A percentile compares a stretch with the other conserved stretches of the same genome.
These are phyloP conservation scores for Andrena minutula DNA, from an alignment of 2,888 invertebrate genomes.

Conservation along the genomic window DNA sequence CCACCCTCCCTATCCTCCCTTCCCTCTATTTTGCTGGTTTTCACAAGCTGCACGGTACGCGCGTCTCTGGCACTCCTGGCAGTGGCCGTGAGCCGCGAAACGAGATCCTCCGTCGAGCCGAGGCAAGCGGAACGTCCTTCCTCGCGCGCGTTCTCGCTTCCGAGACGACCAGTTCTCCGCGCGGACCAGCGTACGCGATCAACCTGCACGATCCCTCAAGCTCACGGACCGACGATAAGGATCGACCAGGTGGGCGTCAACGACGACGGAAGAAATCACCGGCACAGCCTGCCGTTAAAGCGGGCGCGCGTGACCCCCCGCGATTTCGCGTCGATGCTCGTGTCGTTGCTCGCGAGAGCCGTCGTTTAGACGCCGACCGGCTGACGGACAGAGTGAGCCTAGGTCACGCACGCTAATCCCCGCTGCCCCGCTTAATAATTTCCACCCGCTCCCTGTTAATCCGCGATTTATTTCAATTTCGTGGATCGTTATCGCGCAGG, in stretches of 20 bases:
- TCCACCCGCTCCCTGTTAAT: constrained; percentile 51
- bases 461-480: constrained; percentile 75
- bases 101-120: constrained; percentile 75
- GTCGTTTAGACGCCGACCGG: constrained; percentile 26
- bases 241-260: constrained; percentile 23
- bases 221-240: constrained; percentile 12
- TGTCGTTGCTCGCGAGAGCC: constrained; percentile 33
- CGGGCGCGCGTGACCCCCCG: constrained; percentile 52
- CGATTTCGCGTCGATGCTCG: constrained; percentile 55
- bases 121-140: constrained; percentile 48
- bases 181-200: too few relatives aligned
- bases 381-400: constrained; percentile 22
- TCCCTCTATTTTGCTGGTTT: constrained; percentile 27
- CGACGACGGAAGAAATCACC: constrained; percentile 5
- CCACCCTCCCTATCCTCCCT: not conserved
- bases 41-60: constrained; percentile 37
- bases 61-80: constrained; percentile 55
- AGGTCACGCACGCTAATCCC: constrained; percentile 64
- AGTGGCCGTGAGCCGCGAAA: constrained; percentile 79
- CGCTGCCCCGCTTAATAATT: constrained; percentile 58
- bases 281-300: constrained; percentile 3
- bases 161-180: not conserved
- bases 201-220: constrained; percentile 43
- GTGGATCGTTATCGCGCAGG: constrained; percentile 52
- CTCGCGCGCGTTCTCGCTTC: not conserved